Conservation (phyloP, 2,888 invertebrate species). For the Dichetophora obliterata region DNA sequence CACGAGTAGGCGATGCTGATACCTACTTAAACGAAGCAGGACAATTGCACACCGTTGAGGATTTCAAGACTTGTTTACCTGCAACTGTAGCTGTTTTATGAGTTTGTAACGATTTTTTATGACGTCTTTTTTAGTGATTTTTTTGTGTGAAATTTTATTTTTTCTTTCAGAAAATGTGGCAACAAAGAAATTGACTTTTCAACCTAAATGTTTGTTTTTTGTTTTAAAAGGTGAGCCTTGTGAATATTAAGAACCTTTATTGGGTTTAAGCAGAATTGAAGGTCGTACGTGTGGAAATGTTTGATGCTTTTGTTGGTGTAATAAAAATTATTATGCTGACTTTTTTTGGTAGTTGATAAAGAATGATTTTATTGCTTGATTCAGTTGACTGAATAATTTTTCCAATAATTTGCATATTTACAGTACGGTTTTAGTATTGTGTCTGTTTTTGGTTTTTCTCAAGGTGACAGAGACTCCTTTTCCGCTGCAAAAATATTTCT, state of each 20-base stretch:
- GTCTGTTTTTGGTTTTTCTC: neutral
- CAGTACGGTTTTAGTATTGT: neutral
- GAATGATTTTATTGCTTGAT: too few species aligned
- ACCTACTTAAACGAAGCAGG: too few species aligned
- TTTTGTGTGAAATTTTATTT: slow-evolving; percentile 8
- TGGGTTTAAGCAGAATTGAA: neutral
- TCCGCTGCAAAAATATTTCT: too few species aligned
- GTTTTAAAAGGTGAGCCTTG: neutral
- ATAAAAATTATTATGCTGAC: neutral
- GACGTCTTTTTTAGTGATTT: slow-evolving; percentile 42
- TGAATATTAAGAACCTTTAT: neutral
- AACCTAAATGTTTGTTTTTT: slow-evolving; percentile 54
- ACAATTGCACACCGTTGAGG: too few species aligned
- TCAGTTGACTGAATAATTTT: too few species aligned
- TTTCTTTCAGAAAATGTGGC: slow-evolving; percentile 44
- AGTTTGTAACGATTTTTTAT: slow-evolving; percentile 64
- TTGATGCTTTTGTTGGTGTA: neutral
- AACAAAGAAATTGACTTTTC: slow-evolving; percentile 56
- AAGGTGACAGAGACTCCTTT: too few species aligned
- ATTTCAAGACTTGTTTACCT: slow-evolving; percentile 3
- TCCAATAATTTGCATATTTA: too few species aligned
- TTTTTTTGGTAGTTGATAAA: neutral
- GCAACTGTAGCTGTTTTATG: slow-evolving; percentile 43
- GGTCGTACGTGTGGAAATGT: neutral
- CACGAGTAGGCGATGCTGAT: too few species aligned